Evolutionary conservation across 2,797 vertebrate species (phyloP).

Genomic region (Catharus ustulatus): DNA sequence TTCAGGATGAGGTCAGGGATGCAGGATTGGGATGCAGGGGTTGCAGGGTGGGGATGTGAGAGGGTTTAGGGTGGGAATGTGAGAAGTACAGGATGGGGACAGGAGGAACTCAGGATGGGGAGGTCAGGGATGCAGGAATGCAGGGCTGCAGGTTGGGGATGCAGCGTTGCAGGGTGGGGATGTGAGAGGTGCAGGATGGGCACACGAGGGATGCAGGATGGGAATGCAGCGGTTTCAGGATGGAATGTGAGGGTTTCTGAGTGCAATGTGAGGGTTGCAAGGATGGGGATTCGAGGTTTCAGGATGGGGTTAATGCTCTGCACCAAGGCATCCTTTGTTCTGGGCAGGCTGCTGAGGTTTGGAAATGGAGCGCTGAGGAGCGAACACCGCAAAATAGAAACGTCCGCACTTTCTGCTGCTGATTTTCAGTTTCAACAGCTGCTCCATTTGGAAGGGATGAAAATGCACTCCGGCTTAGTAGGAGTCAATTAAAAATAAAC

Average conservation of each 20-base stretch:
- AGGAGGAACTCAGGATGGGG: background rate
- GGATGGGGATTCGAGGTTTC: background rate
- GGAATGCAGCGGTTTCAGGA: background rate
- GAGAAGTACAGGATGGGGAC: no score
- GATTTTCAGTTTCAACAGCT: slow-evolving; percentile 63
- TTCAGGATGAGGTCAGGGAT: background rate
- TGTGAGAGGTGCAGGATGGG: background rate
- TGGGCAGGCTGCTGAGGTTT: slow-evolving; percentile 33
- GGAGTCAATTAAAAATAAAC: slow-evolving; percentile 56
- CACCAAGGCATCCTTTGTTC: slow-evolving; percentile 52
- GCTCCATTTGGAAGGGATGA: slow-evolving; percentile 29
- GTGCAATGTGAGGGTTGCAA: background rate
- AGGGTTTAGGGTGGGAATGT: no score
- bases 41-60: no score
- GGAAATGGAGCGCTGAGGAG: slow-evolving; percentile 26
- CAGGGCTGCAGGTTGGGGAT: background rate
- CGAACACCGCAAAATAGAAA: slow-evolving; percentile 19
- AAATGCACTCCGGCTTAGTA: background rate
- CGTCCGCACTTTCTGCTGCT: slow-evolving; percentile 39
- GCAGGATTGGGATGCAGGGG: background rate
- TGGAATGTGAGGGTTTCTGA: background rate
- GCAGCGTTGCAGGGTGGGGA: no score
- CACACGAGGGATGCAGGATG: background rate
- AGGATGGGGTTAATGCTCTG: slow-evolving; percentile 23
- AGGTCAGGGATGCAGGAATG: no score